Percentiles rank a stretch among this genome's conserved stretches.
These are phyloP conservation scores for Chaetophractus vellerosus DNA, from an alignment of 2,797 vertebrate genomes.

Conservation along the genomic window DNA sequence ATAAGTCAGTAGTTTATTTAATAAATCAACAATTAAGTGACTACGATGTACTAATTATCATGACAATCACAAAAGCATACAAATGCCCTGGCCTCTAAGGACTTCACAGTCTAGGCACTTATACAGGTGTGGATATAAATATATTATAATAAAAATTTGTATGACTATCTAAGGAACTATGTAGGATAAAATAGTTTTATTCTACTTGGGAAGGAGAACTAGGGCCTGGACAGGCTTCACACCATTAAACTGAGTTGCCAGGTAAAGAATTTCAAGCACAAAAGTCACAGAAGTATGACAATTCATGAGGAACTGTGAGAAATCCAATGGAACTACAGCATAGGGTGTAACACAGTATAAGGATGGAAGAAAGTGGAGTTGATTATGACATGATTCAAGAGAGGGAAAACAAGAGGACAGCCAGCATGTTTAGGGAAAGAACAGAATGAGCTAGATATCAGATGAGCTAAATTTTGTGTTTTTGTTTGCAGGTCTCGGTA, in stretches of 20 bases:
- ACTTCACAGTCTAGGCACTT: not conserved
- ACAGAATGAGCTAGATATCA: not conserved
- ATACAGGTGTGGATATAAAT: not conserved
- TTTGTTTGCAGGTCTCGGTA: not conserved
- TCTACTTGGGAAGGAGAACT: not conserved
- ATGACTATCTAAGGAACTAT: slow-evolving; percentile 27
- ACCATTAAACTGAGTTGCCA: not conserved
- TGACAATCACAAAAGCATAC: slow-evolving; percentile 25
- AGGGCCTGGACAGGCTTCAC: not conserved
- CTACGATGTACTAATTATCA: not conserved
- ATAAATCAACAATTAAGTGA: slow-evolving; percentile 17
- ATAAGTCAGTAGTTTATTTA: slow-evolving; percentile 38
- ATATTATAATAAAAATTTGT: not conserved
- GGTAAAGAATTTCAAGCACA: slow-evolving; percentile 18
- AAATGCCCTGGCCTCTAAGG: not conserved
- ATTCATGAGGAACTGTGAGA: not conserved
- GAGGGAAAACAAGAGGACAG: not conserved
- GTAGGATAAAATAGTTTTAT: slow-evolving; percentile 8
- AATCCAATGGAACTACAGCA: not conserved
- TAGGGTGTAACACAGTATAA: not conserved
- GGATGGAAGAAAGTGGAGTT: not conserved
- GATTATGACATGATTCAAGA: not conserved
- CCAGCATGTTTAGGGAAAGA: not conserved
- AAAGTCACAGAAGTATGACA: not conserved
- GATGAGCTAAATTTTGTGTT: not conserved